Conservation (phyloP, 2,888 invertebrate species). For the Pantelozetes paolii region DNA sequence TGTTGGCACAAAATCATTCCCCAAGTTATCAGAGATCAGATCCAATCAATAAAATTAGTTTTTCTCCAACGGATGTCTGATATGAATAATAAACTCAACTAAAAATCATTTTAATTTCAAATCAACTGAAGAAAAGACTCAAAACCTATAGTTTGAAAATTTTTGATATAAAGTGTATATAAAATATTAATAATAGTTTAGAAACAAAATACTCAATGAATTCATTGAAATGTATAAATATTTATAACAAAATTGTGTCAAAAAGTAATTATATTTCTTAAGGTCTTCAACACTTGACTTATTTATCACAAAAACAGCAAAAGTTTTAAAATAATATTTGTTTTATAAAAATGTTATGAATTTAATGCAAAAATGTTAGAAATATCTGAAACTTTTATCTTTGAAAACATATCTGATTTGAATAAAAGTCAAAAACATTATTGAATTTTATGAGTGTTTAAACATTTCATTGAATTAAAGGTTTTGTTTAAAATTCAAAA, state of each 20-base stretch:
- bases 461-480: too few relatives aligned
- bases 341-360: background rate
- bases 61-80: background rate
- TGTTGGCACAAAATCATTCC: slow-evolving; percentile 9
- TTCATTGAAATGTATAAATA: background rate
- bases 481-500: too few relatives aligned
- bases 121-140: too few relatives aligned
- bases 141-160: background rate
- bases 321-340: background rate
- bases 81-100: background rate
- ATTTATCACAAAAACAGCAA: background rate
- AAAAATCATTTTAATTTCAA: background rate
- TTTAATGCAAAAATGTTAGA: background rate
- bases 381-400: background rate
- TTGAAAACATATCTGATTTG: background rate
- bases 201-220: too few relatives aligned
- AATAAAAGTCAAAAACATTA: background rate
- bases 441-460: too few relatives aligned
- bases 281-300: background rate
- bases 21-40: slow-evolving; percentile 9
- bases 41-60: background rate
- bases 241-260: too few relatives aligned
- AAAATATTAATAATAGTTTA: too few relatives aligned
- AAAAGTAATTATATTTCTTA: background rate
- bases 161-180: background rate